These are phyloP conservation scores for Siniperca undulata DNA, from an alignment of 2,797 vertebrate species.

Conservation along the genomic window DNA sequence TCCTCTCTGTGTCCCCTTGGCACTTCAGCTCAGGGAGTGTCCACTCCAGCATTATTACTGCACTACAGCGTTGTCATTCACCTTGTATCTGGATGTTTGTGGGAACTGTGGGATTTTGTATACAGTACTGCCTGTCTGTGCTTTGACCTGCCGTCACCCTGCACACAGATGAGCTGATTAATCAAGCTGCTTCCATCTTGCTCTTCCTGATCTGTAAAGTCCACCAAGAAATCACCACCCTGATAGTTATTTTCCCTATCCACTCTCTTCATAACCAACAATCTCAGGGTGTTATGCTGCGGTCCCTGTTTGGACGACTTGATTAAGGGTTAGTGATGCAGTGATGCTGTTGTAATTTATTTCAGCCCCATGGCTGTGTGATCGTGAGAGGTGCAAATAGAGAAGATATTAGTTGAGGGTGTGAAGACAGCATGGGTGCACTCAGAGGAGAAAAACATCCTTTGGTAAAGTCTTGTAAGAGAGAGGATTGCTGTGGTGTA, in stretches of 20 bases:
- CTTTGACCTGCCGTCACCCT: slow-evolving; percentile 22
- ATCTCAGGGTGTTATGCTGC: slow-evolving; percentile 30
- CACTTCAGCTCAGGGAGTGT: slow-evolving; percentile 28
- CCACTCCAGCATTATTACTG: slow-evolving; percentile 44
- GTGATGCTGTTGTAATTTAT: slow-evolving; percentile 66
- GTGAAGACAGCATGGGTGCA: slow-evolving; percentile 11
- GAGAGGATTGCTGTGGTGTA: neutral
- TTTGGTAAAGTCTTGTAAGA: slow-evolving; percentile 4
- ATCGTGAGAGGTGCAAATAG: slow-evolving; percentile 54
- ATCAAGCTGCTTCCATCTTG: slow-evolving; percentile 22
- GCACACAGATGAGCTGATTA: slow-evolving; percentile 58
- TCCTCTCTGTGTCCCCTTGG: slow-evolving; percentile 17
- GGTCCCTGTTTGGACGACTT: slow-evolving; percentile 49
- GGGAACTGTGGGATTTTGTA: slow-evolving; percentile 4
- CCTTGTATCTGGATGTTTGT: slow-evolving; percentile 13
- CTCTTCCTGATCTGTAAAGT: slow-evolving; percentile 32
- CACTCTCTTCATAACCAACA: slow-evolving; percentile 18
- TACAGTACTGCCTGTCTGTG: slow-evolving; percentile 8
- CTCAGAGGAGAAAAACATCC: slow-evolving; percentile 20
- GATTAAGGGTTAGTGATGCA: slow-evolving; percentile 63
- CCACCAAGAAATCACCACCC: slow-evolving; percentile 23
- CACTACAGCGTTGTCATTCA: slow-evolving; percentile 30
- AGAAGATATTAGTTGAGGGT: slow-evolving; percentile 38
- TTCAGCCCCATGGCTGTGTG: slow-evolving; percentile 51
- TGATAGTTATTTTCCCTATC: slow-evolving; percentile 32